phyloP scores from a whole-genome alignment of 2,113 vertebrate species.

The Platycercus adscitus region DNA sequence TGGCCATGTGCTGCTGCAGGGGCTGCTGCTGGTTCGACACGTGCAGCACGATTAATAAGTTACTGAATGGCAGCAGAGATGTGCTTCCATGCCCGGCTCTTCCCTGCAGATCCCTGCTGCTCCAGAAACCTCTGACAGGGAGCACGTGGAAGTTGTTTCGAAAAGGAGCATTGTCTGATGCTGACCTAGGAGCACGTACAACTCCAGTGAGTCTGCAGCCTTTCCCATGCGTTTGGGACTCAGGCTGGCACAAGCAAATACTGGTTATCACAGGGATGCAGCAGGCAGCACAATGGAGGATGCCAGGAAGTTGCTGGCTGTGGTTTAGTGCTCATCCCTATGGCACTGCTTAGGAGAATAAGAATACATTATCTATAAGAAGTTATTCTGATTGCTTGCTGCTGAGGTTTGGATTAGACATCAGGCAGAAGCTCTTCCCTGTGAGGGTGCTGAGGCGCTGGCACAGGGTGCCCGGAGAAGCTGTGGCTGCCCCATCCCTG shows the following conservation, averaged over 20 bases:
- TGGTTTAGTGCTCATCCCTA: accelerated
- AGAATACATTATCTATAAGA: not conserved
- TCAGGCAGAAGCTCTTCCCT: not conserved
- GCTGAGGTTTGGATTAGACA: not conserved
- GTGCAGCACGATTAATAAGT: accelerated
- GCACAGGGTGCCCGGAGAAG: not conserved
- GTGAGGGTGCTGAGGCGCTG: not conserved
- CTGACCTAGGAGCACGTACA: not conserved
- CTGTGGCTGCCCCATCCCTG: not conserved
- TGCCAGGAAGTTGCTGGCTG: not conserved
- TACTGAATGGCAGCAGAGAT: not conserved
- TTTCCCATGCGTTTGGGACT: not conserved
- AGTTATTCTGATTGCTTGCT: not conserved
- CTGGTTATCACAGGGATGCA: not conserved
- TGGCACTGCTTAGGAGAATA: not conserved
- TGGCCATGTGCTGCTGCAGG: not conserved
- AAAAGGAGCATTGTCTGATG: not conserved
- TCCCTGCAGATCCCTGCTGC: not conserved
- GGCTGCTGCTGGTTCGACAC: accelerated
- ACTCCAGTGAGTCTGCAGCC: not conserved
- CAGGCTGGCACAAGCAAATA: not conserved
- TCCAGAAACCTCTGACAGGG: not conserved
- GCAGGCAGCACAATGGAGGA: not conserved
- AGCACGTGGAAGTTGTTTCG: not conserved
- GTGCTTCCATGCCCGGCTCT: not conserved